These are phyloP conservation scores for Microcebus ravelobensis DNA, from an alignment of 2,113 vertebrate genomes.

Conservation along the genomic window DNA sequence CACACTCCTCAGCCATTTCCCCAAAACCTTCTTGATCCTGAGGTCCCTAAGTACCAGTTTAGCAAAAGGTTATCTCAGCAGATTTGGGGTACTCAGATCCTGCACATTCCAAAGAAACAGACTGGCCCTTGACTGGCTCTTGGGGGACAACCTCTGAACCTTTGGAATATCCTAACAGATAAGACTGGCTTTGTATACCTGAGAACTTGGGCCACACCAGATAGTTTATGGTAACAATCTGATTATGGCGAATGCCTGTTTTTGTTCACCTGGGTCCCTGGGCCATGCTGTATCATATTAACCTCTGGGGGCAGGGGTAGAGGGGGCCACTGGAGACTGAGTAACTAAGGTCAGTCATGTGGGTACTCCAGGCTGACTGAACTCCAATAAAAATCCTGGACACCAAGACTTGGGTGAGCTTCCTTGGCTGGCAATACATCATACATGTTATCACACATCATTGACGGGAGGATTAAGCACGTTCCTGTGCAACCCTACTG, in stretches of 20 bases:
- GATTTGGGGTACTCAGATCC: neutral
- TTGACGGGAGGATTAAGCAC: neutral
- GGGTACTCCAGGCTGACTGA: neutral
- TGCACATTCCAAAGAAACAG: neutral
- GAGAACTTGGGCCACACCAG: neutral
- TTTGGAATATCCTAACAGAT: neutral
- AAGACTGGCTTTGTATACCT: neutral
- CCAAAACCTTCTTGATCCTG: neutral
- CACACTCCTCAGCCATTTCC: neutral
- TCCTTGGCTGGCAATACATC: neutral
- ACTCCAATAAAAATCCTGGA: neutral
- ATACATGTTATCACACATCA: neutral
- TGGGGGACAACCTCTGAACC: neutral
- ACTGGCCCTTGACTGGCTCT: neutral
- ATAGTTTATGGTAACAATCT: neutral
- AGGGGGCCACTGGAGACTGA: neutral
- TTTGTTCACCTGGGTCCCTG: neutral
- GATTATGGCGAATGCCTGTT: neutral
- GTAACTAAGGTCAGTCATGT: neutral
- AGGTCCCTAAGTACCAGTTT: neutral
- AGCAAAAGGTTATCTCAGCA: neutral
- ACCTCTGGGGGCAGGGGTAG: neutral
- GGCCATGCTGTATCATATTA: neutral
- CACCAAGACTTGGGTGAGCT: neutral
- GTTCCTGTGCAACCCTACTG: neutral